Percentiles rank a stretch among this genome's conserved stretches.
Evolutionary conservation across 2,113 vertebrate genomes (phyloP).

Genomic region (Sapayoa aenigma): DNA sequence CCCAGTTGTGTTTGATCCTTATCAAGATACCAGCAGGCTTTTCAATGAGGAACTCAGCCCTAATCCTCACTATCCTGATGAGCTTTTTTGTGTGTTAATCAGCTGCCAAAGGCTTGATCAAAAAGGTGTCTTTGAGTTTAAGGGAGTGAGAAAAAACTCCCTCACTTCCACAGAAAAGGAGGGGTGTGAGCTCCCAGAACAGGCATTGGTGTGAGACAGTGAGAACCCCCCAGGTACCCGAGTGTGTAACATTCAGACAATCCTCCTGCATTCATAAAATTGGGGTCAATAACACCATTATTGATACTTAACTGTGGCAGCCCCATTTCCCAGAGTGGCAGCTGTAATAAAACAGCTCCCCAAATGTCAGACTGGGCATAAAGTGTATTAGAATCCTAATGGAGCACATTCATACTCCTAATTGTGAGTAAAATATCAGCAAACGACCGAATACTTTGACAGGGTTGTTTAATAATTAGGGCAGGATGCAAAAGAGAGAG

Average conservation of each 20-base stretch:
- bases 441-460: conserved; percentile 26
- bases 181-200: background rate
- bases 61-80: background rate
- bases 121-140: background rate
- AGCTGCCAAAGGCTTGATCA: background rate
- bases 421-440: conserved; percentile 66
- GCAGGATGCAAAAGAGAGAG: background rate
- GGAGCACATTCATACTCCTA: conserved; percentile 55
- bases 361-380: conserved; percentile 55
- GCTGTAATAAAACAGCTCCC: conserved; percentile 47
- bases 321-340: conserved; percentile 29
- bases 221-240: background rate
- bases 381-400: conserved; percentile 57
- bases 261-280: background rate
- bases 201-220: background rate
- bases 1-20: background rate
- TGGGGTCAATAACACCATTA: conserved; percentile 54
- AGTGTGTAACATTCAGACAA: background rate
- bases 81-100: background rate
- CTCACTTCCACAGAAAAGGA: background rate
- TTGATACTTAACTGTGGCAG: background rate
- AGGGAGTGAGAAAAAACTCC: background rate
- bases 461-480: conserved; percentile 60
- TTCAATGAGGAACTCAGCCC: background rate
- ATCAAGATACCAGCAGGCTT: background rate